Evolutionary conservation across 2,797 vertebrate species (phyloP), one percentile per base, ranked within the genome.

Genomic region (Dicrostonyx torquatus): DNA sequence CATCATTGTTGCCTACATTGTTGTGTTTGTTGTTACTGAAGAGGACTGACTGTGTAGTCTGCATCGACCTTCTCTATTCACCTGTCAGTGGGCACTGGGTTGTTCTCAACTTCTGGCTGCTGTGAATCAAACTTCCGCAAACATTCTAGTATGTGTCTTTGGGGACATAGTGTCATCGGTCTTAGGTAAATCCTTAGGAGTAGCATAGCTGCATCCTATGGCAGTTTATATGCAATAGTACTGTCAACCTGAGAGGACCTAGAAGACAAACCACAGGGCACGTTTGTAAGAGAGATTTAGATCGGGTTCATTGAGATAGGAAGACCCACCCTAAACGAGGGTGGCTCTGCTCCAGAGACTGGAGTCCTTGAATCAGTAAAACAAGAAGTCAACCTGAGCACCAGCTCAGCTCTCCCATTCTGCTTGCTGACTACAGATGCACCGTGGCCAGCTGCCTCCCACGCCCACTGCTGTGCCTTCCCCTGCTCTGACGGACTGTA

Each of bases 21-120:
- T 11, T 55, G 1, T 13, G 37, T 45, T 58, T 22, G 26, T 31
- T 17, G 18, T 31, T 15, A 34, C 40, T 0, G 14, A 13, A 37
- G 3, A 31, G 29, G 1, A 3, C 26, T 17, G 11, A 3, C 22
- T 22, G 14, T 17, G 11, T 5, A 14, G 10, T 1, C 11, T 6
- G 11, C 29, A 0, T 5, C 7, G 11, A 6, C 10, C 53, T 37
- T 22, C 14, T 40, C 18, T 8, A 0, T 2, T 62, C 20, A 15
- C 37, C 43, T 37, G 12, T 9, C 6, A 80, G 2, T 0, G 1
- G 45, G 5, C 40, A 2, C 7, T 18, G 80, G 2, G 29, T 4
- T 58, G 64, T 45, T 82, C 75, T 34, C 40, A 29, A 29, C 60
- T 48, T 40, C 29, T 5, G 40, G 64, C 24, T 40, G 2, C 20